phyloP scores from a whole-genome alignment of 2,797 vertebrate genomes.

The Notolabrus celidotus region DNA sequence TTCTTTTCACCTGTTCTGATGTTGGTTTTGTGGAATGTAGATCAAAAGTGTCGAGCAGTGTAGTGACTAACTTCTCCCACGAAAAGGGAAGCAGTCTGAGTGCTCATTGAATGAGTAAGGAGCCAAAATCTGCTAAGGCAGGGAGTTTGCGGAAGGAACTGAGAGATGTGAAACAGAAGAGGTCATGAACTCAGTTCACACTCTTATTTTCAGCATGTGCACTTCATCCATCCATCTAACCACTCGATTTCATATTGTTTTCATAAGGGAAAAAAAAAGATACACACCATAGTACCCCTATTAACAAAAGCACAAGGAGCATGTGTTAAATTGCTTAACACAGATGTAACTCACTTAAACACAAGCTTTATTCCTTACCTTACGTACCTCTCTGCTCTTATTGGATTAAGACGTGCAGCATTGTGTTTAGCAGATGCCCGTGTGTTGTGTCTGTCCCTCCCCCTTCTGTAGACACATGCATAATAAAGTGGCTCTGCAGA shows the following conservation, averaged over 20 bases:
- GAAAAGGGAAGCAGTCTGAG: not conserved
- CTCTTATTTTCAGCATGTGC: not conserved
- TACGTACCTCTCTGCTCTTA: not conserved
- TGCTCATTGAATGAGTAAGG: not conserved
- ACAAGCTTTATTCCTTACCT: not conserved
- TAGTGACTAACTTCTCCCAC: not conserved
- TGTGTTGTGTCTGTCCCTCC: conserved; percentile 49
- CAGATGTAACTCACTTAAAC: conserved; percentile 19
- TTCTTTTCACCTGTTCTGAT: no score
- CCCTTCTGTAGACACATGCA: conserved; percentile 72
- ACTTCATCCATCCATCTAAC: not conserved
- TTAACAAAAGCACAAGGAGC: not conserved
- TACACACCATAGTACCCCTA: not conserved
- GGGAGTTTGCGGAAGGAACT: conserved; percentile 11
- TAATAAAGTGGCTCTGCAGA: conserved; percentile 72
- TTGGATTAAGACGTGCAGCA: conserved; percentile 50
- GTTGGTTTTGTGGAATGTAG: not conserved
- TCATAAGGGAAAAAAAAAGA: not conserved
- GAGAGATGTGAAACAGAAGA: conserved; percentile 1
- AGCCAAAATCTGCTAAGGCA: not conserved
- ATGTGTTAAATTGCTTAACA: conserved; percentile 3
- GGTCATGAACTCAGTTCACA: not conserved
- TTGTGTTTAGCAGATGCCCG: conserved; percentile 39
- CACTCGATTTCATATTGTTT: not conserved
- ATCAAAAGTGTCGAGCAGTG: not conserved